Base-by-base conservation (phyloP, 2,888 invertebrate species). In the Adela reaumurella region DNA sequence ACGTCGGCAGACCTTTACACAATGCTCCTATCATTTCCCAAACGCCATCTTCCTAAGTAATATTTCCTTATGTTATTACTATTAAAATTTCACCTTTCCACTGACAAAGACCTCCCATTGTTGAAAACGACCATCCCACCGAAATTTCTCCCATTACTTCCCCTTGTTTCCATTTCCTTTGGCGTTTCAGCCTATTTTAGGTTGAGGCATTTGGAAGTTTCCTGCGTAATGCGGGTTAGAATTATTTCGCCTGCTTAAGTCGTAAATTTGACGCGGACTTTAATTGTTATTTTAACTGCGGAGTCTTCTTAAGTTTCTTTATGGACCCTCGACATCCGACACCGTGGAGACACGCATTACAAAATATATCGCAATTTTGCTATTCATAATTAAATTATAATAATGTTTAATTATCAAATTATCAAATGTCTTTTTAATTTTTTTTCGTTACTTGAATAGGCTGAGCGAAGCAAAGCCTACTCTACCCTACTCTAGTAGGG, bases 271-370 rank as follows among this genome's bases (percentile, higher is more conserved):
- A 64, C 63, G 63, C 62, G 65, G 78, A 78, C 77, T 78, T 78
- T 78, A 78, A 78, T 78, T 78, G 76, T 78, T 74, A 74, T 74
- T 78, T 77, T 78, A 74, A 78, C 76, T 77, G 78, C 76, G 70
- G 73, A 68, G 68, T 70, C 68, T 68, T 74, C 72, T 68, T 70
- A 68, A 71, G 68, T 66, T 63, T 67, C 62, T 35, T 35, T 35
- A 14, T 35, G 35, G 11, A 4, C 35, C 35, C 35, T 14, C n/a
- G 35, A 35, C 35, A 35, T 14, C 35, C n/a, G 3, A 14, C 14
- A 14, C 35, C 14, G 14, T 35, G n/a, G 24, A 24, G 8, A 24
- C 24, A 8, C 8, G 24, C 24, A 24, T n/a, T n/a, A 24, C 4
- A 8, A 24, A 24, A 24, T 24, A 24, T 24, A 6, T 24, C 24